Percentiles rank a stretch among this genome's conserved stretches.
Conservation (phyloP, 2,797 vertebrate species). For the Bovichtus diacanthus region DNA sequence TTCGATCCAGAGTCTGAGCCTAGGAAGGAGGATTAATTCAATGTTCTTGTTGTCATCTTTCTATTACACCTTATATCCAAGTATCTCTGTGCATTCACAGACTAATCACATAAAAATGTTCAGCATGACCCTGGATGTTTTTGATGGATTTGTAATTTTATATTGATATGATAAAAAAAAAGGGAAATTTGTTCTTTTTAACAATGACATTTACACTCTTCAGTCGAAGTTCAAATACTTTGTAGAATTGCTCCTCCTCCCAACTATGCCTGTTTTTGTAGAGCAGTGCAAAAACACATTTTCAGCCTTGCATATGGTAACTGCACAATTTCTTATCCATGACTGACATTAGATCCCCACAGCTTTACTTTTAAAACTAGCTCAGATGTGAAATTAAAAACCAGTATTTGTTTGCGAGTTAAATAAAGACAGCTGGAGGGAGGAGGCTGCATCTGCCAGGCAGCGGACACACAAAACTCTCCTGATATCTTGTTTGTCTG, state of each 20-base stretch:
- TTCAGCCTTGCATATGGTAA: background rate
- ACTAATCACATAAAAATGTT: background rate
- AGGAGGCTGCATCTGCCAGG: conserved; percentile 1
- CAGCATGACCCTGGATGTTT: background rate
- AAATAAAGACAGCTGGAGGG: conserved; percentile 6
- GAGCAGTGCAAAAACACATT: background rate
- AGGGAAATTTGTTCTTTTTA: too few relatives aligned
- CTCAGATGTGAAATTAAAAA: conserved; percentile 13
- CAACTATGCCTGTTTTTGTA: background rate
- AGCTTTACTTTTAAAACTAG: background rate
- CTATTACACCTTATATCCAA: background rate
- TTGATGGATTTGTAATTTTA: too few relatives aligned
- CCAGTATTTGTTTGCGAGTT: background rate
- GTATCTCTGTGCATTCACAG: background rate
- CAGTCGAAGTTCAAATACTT: too few relatives aligned
- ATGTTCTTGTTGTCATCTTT: background rate
- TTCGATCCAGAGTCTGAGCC: background rate
- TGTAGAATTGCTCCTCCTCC: too few relatives aligned
- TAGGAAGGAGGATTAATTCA: too few relatives aligned
- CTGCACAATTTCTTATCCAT: background rate
- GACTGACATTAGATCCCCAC: background rate
- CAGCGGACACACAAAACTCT: background rate
- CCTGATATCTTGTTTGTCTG: background rate
- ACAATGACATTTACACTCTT: too few relatives aligned
- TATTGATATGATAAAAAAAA: too few relatives aligned